Base-by-base conservation (phyloP, 2,888 invertebrate genomes). In the Acanthoscelides obtectus region DNA sequence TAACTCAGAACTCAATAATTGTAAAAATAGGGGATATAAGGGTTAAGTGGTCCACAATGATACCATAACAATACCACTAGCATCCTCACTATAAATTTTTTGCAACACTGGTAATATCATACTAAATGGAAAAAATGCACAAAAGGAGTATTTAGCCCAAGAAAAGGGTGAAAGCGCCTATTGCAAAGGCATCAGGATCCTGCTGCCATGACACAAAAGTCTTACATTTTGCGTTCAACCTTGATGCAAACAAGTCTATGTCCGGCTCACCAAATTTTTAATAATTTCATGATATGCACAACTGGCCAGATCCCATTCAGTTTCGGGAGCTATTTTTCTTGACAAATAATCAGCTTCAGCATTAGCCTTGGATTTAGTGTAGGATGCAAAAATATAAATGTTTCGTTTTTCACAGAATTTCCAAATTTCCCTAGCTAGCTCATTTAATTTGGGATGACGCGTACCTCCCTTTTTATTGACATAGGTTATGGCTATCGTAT, bases 11-110 rank as follows among this genome's bases (percentile, higher is more conserved):
- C 3, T 8, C 8, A 8, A 25, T 25, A 25, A 25, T 5, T 3
- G 3, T 8, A 5, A 8, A 25, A 25, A 25, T 5, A 25, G 25
- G 3, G 65, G 65, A 65, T 65, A 65, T 12, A 3, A 65, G 3
- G 65, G 65, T 12, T 65, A 12, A 12, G 65, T 5, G 4, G 20
- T 22, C 67, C 67, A 67, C 6, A 67, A 12, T 2, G 67, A 20
- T 3, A 67, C 21, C 3, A 67, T 20, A 22, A 67, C 22, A n/a
- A 67, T 78, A 1, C 80, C 80, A 20, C 67, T 69, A 3, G 81
- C 79, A n/a, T n/a, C n/a, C n/a, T n/a, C 80, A 0, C 68, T 25
- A 6, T 72, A 72, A 63, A 83, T 81, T 72, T 83, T 82, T 69
- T 75, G 71, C 17, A 83, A 22, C 0, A 73, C 71, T 73, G 72